These are phyloP conservation scores for Pseudomugil tenellus DNA, from an alignment of 2,797 vertebrate species.

Conservation along the genomic window DNA sequence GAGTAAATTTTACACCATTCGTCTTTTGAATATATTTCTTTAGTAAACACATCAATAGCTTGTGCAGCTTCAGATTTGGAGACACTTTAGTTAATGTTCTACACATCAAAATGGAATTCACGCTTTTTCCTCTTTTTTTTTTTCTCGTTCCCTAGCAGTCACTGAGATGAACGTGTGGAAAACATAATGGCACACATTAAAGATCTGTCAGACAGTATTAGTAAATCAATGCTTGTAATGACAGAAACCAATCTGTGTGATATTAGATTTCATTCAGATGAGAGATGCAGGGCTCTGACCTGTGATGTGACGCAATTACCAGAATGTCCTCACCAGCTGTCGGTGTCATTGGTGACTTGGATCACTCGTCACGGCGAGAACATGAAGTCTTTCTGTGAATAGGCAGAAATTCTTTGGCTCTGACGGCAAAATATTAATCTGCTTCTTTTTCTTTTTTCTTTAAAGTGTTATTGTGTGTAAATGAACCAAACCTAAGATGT, in stretches of 20 bases:
- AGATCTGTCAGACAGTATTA: conserved; percentile 28
- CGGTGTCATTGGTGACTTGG: conserved; percentile 23
- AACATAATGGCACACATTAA: conserved; percentile 18
- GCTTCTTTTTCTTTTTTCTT: not conserved
- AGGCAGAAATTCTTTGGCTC: conserved; percentile 16
- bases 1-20: conserved; percentile 15
- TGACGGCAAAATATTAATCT: not conserved
- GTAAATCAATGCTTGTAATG: conserved; percentile 29
- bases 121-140: not conserved
- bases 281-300: conserved; percentile 22
- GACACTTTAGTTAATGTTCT: conserved; percentile 9
- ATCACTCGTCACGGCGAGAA: conserved; percentile 3
- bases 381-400: conserved; percentile 21
- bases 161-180: conserved; percentile 12
- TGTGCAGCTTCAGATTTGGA: not conserved
- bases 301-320: conserved; percentile 26
- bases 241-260: conserved; percentile 15
- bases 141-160: not conserved
- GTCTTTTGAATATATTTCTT: not conserved
- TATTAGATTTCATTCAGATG: conserved; percentile 19
- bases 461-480: conserved; percentile 5
- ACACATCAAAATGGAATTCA: conserved; percentile 3
- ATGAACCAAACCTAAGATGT: conserved; percentile 16
- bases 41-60: not conserved
- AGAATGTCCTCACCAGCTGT: conserved; percentile 19